These are phyloP conservation scores for Burhinus bistriatus DNA, from an alignment of 2,113 vertebrate species.

Conservation along the genomic window DNA sequence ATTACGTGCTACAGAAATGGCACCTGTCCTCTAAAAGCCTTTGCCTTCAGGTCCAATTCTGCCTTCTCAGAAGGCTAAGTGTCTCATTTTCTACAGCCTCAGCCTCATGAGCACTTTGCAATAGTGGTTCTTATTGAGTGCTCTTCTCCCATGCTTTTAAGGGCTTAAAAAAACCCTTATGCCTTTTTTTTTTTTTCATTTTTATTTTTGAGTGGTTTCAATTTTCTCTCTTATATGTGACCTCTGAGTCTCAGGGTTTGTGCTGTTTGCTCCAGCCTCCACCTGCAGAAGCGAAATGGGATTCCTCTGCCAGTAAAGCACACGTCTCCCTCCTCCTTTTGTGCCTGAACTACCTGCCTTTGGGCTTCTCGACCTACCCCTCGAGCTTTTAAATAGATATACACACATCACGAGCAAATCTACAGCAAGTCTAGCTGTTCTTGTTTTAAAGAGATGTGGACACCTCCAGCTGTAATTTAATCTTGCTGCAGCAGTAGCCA, in stretches of 20 bases:
- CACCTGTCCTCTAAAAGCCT: not conserved
- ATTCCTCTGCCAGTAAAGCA: not conserved
- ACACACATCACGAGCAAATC: not conserved
- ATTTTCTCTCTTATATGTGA: not conserved
- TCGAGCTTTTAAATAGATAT: not conserved
- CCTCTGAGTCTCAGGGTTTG: not conserved
- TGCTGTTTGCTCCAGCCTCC: not conserved
- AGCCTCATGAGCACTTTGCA: not conserved
- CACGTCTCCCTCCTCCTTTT: not conserved
- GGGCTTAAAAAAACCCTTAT: not conserved
- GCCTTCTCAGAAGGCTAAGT: not conserved
- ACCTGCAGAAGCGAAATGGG: not conserved
- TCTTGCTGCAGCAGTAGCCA: not conserved
- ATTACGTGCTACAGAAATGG: not conserved
- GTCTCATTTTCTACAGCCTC: not conserved
- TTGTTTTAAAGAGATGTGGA: not conserved
- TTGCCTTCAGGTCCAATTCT: conserved; percentile 9
- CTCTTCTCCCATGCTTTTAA: conserved; percentile 5
- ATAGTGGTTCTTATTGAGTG: not conserved
- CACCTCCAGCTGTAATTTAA: not conserved
- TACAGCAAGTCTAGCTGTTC: not conserved
- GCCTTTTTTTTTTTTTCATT: fast-evolving
- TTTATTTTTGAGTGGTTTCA: not conserved
- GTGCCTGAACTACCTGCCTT: not conserved
- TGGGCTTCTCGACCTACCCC: not conserved